Evolutionary conservation across 1,140 invertebrate genomes (phyloP).

Genomic region (Spodoptera litura): DNA sequence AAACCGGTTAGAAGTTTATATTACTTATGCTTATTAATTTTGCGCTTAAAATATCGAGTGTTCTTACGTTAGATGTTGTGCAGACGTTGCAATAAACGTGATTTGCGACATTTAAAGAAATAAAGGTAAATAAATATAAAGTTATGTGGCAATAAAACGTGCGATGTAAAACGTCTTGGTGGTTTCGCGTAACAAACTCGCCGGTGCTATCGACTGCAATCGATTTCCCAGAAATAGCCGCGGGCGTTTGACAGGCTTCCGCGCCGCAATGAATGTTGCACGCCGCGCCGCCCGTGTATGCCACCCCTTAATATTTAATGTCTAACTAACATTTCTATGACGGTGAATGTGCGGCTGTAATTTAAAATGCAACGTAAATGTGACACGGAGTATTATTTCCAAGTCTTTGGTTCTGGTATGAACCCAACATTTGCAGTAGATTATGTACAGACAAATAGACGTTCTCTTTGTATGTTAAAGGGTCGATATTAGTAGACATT

Average conservation of each 20-base stretch:
- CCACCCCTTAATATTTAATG: slow-evolving; percentile 79
- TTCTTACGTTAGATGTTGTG: background rate
- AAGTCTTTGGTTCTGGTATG: slow-evolving; percentile 50
- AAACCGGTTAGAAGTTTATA: slow-evolving; percentile 31
- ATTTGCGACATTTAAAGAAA: background rate
- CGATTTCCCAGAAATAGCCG: slow-evolving; percentile 77
- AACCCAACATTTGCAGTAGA: slow-evolving; percentile 13
- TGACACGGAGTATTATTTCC: slow-evolving; percentile 55
- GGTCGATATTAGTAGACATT: slow-evolving; percentile 14
- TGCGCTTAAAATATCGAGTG: slow-evolving; percentile 13
- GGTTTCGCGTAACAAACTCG: slow-evolving; percentile 50
- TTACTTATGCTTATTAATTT: slow-evolving; percentile 40
- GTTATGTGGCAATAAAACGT: slow-evolving; percentile 39
- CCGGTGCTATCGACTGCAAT: slow-evolving; percentile 60
- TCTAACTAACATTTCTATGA: slow-evolving; percentile 76
- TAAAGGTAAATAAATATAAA: background rate
- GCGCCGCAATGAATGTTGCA: slow-evolving; percentile 71
- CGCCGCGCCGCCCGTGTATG: slow-evolving; percentile 55
- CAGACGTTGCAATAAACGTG: background rate
- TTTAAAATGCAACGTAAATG: slow-evolving; percentile 73
- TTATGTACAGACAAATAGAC: slow-evolving; percentile 3
- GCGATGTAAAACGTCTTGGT: slow-evolving; percentile 54
- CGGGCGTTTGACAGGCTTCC: slow-evolving; percentile 62
- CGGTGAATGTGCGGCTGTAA: slow-evolving; percentile 64
- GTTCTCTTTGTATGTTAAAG: slow-evolving; percentile 18